phyloP scores from a whole-genome alignment of 2,888 invertebrate genomes.

The Lampropteryx suffumata region DNA sequence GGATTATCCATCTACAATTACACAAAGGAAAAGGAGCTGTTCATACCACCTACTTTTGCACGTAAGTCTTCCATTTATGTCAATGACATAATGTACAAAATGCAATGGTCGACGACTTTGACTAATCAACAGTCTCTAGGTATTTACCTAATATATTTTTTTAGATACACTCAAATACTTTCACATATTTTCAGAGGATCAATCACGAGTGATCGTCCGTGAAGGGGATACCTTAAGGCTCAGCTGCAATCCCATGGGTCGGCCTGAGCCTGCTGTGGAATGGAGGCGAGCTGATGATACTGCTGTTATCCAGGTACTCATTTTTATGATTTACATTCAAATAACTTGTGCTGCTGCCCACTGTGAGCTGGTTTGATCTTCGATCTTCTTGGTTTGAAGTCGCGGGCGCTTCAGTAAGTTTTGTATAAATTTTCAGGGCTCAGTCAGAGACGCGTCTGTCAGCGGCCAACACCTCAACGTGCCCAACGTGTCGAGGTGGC shows the following conservation, averaged over 20 bases:
- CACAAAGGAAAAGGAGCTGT: constrained; percentile 86
- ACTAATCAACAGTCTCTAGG: no score
- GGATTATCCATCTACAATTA: constrained; percentile 91
- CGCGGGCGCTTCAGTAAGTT: neutral
- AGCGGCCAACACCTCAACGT: constrained; percentile 91
- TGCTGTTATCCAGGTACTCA: constrained; percentile 66
- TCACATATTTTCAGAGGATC: constrained; percentile 57
- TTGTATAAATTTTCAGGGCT: constrained; percentile 53
- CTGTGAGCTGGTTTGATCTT: no score
- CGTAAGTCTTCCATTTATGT: constrained; percentile 46
- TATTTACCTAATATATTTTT: no score
- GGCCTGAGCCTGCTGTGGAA: constrained; percentile 89
- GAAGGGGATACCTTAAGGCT: constrained; percentile 93
- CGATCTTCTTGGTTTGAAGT: no score
- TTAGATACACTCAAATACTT: no score
- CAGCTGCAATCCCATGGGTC: constrained; percentile 90
- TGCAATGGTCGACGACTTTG: no score
- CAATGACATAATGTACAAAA: no score
- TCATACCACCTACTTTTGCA: constrained; percentile 93
- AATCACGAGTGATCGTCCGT: constrained; percentile 86
- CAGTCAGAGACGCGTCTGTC: constrained; percentile 85
- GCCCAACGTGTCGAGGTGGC: constrained; percentile 85
- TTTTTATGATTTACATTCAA: no score
- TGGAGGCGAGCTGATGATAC: constrained; percentile 88
- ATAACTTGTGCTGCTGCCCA: no score